Conservation (phyloP, 2,113 vertebrate genomes). For the Mobula birostris region DNA sequence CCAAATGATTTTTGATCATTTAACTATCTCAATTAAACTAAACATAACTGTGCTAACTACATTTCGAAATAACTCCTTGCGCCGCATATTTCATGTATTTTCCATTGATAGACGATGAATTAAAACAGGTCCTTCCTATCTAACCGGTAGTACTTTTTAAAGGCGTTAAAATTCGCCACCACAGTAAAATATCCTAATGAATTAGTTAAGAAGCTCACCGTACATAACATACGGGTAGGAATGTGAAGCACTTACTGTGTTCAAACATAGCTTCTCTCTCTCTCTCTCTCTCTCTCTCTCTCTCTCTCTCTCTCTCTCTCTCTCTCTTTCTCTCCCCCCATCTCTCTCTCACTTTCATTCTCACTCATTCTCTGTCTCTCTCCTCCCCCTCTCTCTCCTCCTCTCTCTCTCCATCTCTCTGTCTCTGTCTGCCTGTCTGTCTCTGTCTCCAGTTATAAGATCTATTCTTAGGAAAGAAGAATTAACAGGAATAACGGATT, state of each 20-base stretch:
- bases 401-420: background rate
- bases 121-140: background rate
- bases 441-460: background rate
- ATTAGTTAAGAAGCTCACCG: background rate
- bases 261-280: background rate
- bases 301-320: background rate
- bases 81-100: background rate
- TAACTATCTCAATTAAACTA: background rate
- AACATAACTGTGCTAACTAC: background rate
- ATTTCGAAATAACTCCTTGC: background rate
- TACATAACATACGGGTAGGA: background rate
- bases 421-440: background rate
- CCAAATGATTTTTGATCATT: background rate
- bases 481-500: background rate
- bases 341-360: no score
- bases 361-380: background rate
- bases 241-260: background rate
- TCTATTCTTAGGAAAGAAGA: conserved; percentile 10
- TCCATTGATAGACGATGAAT: background rate
- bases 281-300: background rate
- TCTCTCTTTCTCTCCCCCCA: background rate
- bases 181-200: background rate
- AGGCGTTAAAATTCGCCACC: background rate
- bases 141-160: background rate
- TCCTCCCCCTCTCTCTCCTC: background rate